Evolutionary conservation across 2,113 vertebrate species (phyloP).

Genomic region (Laterallus jamaicensis): DNA sequence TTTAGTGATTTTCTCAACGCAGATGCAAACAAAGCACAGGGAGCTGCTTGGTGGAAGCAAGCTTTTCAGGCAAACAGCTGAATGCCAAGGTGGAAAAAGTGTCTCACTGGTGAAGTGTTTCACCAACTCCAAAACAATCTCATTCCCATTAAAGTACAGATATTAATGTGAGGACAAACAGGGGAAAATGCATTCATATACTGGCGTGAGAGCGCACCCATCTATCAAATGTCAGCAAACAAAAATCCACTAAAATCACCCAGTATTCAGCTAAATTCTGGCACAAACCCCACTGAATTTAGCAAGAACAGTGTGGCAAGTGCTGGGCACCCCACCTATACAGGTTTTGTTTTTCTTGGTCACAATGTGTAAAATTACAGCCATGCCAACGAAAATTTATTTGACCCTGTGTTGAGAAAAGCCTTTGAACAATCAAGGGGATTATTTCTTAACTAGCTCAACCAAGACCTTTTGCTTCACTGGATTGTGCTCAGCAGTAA

Average conservation of each 20-base stretch:
- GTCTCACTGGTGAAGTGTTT: not conserved
- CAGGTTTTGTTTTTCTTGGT: not conserved
- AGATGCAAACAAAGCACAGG: not conserved
- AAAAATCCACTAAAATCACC: not conserved
- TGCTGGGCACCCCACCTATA: not conserved
- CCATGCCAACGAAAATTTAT: not conserved
- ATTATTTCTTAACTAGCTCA: conserved; percentile 34
- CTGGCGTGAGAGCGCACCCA: rapidly evolving
- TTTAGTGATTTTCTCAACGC: not conserved
- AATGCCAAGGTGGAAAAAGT: not conserved
- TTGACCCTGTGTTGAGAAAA: conserved; percentile 27
- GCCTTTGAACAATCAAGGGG: not conserved
- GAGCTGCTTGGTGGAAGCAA: not conserved
- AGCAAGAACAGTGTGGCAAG: not conserved
- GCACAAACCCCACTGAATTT: conserved; percentile 13
- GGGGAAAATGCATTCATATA: not conserved
- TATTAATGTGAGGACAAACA: not conserved
- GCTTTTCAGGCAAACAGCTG: not conserved
- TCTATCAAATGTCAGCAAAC: not conserved
- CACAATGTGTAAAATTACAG: not conserved
- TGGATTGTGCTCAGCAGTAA: not conserved
- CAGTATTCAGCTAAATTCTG: not conserved
- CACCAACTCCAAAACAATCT: not conserved
- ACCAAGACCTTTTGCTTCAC: not conserved
- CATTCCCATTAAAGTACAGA: not conserved